phyloP scores from a whole-genome alignment of 2,888 invertebrate genomes.

The Lasioglossum leucozonium region DNA sequence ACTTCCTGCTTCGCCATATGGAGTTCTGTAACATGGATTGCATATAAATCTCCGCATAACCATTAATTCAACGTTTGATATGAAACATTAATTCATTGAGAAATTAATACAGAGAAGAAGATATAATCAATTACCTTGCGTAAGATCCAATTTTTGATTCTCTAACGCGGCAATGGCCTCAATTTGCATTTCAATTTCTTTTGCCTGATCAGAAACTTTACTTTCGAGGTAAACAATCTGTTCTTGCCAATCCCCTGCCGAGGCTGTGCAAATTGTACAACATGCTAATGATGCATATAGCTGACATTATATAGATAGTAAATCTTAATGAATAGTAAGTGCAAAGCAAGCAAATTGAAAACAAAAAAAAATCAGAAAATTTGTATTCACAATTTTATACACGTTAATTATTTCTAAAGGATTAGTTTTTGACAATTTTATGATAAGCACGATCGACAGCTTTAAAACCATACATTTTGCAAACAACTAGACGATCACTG shows the following conservation, averaged over 20 bases:
- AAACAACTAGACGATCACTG: slow-evolving; percentile 32
- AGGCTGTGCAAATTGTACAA: slow-evolving; percentile 81
- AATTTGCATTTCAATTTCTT: slow-evolving; percentile 86
- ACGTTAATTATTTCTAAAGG: background rate
- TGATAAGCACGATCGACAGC: slow-evolving; percentile 16
- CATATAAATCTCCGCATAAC: background rate
- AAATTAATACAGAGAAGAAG: slow-evolving; percentile 11
- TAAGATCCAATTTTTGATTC: slow-evolving; percentile 89
- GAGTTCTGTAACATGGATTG: slow-evolving; percentile 75
- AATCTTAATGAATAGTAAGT: slow-evolving; percentile 50
- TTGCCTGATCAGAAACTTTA: slow-evolving; percentile 79
- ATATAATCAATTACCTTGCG: slow-evolving; percentile 85
- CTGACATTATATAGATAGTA: slow-evolving; percentile 59
- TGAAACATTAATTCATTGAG: slow-evolving; percentile 14
- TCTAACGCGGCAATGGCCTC: slow-evolving; percentile 87
- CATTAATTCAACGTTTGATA: background rate
- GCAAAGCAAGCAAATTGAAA: slow-evolving; percentile 59
- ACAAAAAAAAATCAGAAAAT: slow-evolving; percentile 9
- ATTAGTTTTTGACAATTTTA: slow-evolving; percentile 15
- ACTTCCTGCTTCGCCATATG: slow-evolving; percentile 87
- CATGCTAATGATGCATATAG: slow-evolving; percentile 71
- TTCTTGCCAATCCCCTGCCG: slow-evolving; percentile 80
- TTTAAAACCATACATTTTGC: slow-evolving; percentile 23
- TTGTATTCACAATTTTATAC: slow-evolving; percentile 1
- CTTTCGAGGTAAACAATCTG: slow-evolving; percentile 81